A percentile compares a stretch with the other conserved stretches of the same genome.
Evolutionary conservation across 2,888 invertebrate species (phyloP).

Genomic region (Tribolium freemani): DNA sequence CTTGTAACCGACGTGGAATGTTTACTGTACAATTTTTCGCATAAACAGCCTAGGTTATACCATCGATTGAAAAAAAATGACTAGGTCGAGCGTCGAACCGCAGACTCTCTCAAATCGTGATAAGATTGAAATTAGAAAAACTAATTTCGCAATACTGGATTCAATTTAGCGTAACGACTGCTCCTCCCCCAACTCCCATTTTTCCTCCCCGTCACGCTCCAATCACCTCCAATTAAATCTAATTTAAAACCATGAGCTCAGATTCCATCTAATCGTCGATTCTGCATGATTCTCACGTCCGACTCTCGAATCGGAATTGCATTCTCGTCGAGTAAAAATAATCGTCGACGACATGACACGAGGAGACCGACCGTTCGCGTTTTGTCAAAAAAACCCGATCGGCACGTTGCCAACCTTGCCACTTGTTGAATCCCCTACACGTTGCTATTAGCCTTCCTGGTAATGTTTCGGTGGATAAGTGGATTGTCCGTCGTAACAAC

Average conservation of each 20-base stretch:
- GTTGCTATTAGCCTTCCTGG: slow-evolving; percentile 46
- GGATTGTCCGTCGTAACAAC: slow-evolving; percentile 41
- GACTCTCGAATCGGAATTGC: slow-evolving; percentile 42
- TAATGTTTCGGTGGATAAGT: slow-evolving; percentile 42
- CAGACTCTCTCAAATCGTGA: no score
- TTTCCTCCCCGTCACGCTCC: background rate
- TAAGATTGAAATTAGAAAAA: no score
- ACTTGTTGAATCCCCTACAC: slow-evolving; percentile 54
- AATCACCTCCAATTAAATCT: slow-evolving; percentile 18
- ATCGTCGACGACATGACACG: background rate
- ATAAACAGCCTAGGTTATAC: background rate
- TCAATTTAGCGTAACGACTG: background rate
- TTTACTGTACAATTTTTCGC: background rate
- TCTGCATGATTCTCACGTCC: slow-evolving; percentile 52
- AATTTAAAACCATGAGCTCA: slow-evolving; percentile 14
- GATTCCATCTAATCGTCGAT: slow-evolving; percentile 41
- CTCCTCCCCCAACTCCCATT: background rate
- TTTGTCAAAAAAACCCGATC: background rate
- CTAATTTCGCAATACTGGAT: background rate
- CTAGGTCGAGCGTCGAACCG: no score
- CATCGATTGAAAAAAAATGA: background rate
- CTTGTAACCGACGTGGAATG: background rate
- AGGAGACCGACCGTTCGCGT: background rate
- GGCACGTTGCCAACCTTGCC: slow-evolving; percentile 12
- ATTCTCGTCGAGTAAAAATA: background rate